Percentiles rank a stretch among this genome's conserved stretches.
These are phyloP conservation scores for Celastrina argiolus DNA, from an alignment of 2,888 invertebrate genomes.

Conservation along the genomic window DNA sequence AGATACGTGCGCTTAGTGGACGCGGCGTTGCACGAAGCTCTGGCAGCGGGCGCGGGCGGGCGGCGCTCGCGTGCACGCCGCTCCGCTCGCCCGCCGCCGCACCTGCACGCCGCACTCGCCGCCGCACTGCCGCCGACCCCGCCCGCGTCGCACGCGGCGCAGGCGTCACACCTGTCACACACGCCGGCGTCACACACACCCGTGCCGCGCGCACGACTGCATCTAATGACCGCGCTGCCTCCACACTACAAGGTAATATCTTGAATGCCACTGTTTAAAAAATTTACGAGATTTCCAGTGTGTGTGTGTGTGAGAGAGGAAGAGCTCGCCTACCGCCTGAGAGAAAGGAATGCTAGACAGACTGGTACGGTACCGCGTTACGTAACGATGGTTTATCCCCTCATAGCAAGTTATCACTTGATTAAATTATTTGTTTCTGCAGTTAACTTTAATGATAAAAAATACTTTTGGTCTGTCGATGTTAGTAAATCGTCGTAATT, in stretches of 20 bases:
- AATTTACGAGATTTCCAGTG: too few species aligned
- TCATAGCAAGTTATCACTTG: too few species aligned
- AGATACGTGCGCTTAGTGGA: slow-evolving; percentile 94
- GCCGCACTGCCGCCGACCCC: slow-evolving; percentile 80
- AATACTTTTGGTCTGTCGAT: too few species aligned
- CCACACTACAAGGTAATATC: slow-evolving; percentile 38
- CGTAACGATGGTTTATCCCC: too few species aligned
- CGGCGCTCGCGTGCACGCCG: slow-evolving; percentile 68
- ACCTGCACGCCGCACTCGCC: slow-evolving; percentile 89
- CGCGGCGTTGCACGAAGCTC: slow-evolving; percentile 89
- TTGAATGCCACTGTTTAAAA: background rate
- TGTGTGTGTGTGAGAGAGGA: too few species aligned
- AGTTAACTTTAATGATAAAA: too few species aligned
- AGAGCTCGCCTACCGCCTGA: too few species aligned
- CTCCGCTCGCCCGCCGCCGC: slow-evolving; percentile 86
- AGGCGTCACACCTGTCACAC: background rate
- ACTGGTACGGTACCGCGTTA: too few species aligned
- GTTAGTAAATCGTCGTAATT: too few species aligned
- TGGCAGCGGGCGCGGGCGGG: slow-evolving; percentile 82
- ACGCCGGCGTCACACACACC: slow-evolving; percentile 79
- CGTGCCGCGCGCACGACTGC: slow-evolving; percentile 57
- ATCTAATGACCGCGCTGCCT: slow-evolving; percentile 50
- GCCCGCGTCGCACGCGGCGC: background rate
- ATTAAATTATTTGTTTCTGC: too few species aligned
- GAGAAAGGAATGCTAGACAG: too few species aligned